A percentile compares a stretch with the other conserved stretches of the same genome.
Conservation (phyloP, 2,888 invertebrate genomes). For the Pasiphila rectangulata region DNA sequence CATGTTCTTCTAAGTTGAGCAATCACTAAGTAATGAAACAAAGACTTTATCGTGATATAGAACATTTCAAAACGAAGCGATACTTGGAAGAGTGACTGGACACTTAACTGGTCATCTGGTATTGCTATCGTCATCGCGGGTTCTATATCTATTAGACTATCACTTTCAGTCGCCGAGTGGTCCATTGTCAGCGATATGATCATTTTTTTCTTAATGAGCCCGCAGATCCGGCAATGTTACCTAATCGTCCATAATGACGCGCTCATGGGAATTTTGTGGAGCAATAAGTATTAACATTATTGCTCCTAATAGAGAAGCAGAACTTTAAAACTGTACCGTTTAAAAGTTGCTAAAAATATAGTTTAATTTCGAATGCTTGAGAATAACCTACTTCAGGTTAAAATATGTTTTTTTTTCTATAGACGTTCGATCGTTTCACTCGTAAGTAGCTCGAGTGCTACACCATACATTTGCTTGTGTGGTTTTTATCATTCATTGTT, state of each 20-base stretch:
- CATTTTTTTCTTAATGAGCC: conserved; percentile 72
- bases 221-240: conserved; percentile 73
- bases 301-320: no score
- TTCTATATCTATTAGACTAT: conserved; percentile 71
- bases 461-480: no score
- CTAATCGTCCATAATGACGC: conserved; percentile 67
- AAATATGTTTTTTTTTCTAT: no score
- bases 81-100: conserved; percentile 55
- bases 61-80: conserved; percentile 29
- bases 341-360: no score
- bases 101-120: conserved; percentile 49
- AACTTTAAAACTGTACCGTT: no score
- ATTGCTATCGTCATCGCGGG: conserved; percentile 58
- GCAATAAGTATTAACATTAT: conserved; percentile 47
- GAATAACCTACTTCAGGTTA: no score
- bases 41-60: conserved; percentile 20
- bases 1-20: conserved; percentile 18
- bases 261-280: conserved; percentile 65
- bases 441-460: no score
- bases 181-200: conserved; percentile 73
- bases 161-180: conserved; percentile 73
- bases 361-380: no score
- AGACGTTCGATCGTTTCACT: no score
- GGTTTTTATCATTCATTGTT: no score
- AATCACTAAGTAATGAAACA: conserved; percentile 19